Evolutionary conservation across 2,113 vertebrate species (phyloP), one percentile per base, ranked within the genome.

Genomic region (Erythrolamprus reginae): DNA sequence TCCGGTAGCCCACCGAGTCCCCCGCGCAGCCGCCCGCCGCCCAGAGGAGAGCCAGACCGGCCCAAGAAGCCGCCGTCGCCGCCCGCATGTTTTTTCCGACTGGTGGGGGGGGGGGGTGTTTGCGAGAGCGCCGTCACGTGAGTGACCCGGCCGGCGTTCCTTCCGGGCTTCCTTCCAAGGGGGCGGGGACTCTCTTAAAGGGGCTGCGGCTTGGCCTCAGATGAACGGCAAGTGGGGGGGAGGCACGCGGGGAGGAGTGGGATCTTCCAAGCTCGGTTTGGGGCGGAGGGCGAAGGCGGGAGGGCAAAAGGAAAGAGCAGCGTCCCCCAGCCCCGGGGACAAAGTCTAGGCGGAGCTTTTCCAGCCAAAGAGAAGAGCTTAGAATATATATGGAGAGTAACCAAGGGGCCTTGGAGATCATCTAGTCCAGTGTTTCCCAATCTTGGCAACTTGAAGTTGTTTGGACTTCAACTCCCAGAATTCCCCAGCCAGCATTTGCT

Each of bases 71-170:
- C 28, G 53, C 53, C 51, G 51, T 19, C 53, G 6, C 55, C 28
- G 5, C 26, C 8, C 0, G 26, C 56, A 23, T 19, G 4, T 3
- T 1, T 3, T 1, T 21, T 3, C n/a, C 24, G 24, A 45, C 85
- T 23, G 50, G 45, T 1, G 28, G 50, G 1, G n/a, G n/a, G n/a
- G n/a, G n/a, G n/a, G n/a, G n/a, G n/a, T n/a, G n/a, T n/a, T 42
- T 61, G 58, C 13, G 38, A 82, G 45, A 1, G 12, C 58, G n/a
- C 21, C 6, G 45, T 65, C 92, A 94, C 86, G 90, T 93, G 93
- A 91, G 90, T 93, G 93, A 91, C 52, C 17, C 10, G 12, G 0
- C 89, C 23, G 85, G 92, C 89, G 92, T 86, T 55, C 48, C 3
- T 42, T 87, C 28, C 90, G 33, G 47, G 28, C 48, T 33, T 5